Evolutionary conservation across 2,113 vertebrate species (phyloP), one percentile per base, ranked within the genome.

Genomic region (Campylomormyrus tamandua): DNA sequence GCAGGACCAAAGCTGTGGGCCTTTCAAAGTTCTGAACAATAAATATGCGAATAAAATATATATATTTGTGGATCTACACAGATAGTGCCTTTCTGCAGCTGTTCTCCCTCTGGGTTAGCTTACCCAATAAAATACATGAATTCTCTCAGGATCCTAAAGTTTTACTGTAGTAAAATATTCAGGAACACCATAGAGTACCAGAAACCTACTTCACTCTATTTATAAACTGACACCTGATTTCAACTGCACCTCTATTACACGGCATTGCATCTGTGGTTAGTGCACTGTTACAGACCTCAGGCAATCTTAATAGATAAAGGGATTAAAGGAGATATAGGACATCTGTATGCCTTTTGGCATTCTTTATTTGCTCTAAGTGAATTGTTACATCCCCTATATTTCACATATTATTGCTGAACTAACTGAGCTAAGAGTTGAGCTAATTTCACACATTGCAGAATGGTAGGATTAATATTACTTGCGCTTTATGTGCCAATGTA

Each of bases 121-220:
- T 19, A 77, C 70, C 24, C 35, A 77, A 19, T 74, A 39, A 77
- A 77, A 77, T 39, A 31, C 27, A 77, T 39, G 70, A 77, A 77
- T 77, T 77, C 31, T 77, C 31, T 77, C 31, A 77, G 70, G 70
- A 39, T 77, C 31, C 35, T 77, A 77, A 77, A 77, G 31, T 77
- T 77, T 39, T 77, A 77, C 70, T 77, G 31, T 80, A 80, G 74
- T 80, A 42, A 80, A 80, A 80, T 42, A 80, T 80, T 80, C 74
- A 39, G 74, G 35, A 80, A 80, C 74, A 80, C 31, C 35, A 0
- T 42, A 15, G 31, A 80, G 35, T 80, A 42, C 31, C 35, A 42
- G 74, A 42, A 80, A 80, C 35, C 74, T 42, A 80, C 74, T 80
- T 80, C 35, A 80, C 35, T 35, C 74, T 80, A 19, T 80, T 80